Conservation (phyloP, 2,888 invertebrate genomes). For the Glaucopsyche alexis region DNA sequence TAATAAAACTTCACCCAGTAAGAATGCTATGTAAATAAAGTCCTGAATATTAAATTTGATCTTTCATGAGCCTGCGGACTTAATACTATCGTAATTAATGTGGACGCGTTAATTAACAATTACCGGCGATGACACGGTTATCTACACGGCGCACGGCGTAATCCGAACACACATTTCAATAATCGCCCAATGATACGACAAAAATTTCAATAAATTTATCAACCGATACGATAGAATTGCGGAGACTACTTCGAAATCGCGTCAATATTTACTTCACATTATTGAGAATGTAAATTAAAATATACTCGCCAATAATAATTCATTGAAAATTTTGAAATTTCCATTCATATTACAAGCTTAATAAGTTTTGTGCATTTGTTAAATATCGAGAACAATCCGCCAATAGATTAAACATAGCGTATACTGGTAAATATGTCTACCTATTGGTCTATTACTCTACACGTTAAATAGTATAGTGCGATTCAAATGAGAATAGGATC, state of each 20-base stretch:
- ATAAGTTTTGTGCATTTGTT: neutral
- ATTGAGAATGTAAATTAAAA: slow-evolving; percentile 1
- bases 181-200: slow-evolving; percentile 28
- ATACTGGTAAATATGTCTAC: no score
- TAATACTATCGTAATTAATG: slow-evolving; percentile 25
- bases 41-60: neutral
- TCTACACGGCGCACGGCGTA: slow-evolving; percentile 27
- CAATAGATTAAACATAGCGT: no score
- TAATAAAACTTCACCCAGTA: neutral
- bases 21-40: slow-evolving; percentile 5
- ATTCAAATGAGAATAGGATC: no score
- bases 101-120: slow-evolving; percentile 26
- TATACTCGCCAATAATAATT: neutral
- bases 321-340: no score
- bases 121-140: slow-evolving; percentile 26
- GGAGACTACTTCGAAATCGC: neutral
- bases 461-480: no score
- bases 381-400: no score
- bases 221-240: neutral
- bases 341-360: no score
- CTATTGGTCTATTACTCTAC: no score
- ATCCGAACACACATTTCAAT: slow-evolving; percentile 31
- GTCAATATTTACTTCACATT: neutral
- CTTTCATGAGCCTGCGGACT: slow-evolving; percentile 1
- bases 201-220: slow-evolving; percentile 20